Evolutionary conservation across 2,888 invertebrate genomes (phyloP), one percentile per base, ranked within the genome.

Genomic region (Catocala nupta): DNA sequence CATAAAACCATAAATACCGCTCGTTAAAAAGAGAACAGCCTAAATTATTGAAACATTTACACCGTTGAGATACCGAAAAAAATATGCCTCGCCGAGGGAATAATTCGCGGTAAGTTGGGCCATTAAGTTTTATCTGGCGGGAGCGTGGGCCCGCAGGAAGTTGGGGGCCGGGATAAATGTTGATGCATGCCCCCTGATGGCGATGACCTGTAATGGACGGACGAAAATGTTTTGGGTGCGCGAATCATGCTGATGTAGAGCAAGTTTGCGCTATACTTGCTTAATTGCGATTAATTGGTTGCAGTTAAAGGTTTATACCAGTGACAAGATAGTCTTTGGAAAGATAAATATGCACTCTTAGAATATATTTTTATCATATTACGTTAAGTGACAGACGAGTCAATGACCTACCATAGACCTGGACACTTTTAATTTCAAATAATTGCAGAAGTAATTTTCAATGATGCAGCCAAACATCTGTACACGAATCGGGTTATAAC

Each of bases 81-180:
- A 81, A 83, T 77, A 80, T 82, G 75, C 78, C 70, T 60, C 70
- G 74, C 65, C 73, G 57, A 51, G 87, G 89, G 89, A 86, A 89
- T 90, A 87, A 90, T 90, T 90, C 83, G 87, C 80, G 86, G 89
- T 88, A 90, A 91, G 90, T 90, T 90, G 90, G 83, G 58, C 88
- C 91, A 91, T 92, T 91, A 92, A 91, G 86, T 91, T 91, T 91
- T 91, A 91, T 91, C 91, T 91, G 77, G 73, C 74, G 81, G 78
- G 78, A 69, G 65, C 47, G 53, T 36, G 53, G 61, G 64, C 65
- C 63, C 60, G 69, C 76, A 73, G 81, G 79, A 72, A 80, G 68
- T 64, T 54, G 59, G 66, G 71, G 59, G 55, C 65, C 54, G 71
- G 73, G 68, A 71, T 56, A 70, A 78, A 80, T 63, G 75, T 73